Evolutionary conservation across 2,888 invertebrate genomes (phyloP).

Genomic region (Ecliptopera silaceata): DNA sequence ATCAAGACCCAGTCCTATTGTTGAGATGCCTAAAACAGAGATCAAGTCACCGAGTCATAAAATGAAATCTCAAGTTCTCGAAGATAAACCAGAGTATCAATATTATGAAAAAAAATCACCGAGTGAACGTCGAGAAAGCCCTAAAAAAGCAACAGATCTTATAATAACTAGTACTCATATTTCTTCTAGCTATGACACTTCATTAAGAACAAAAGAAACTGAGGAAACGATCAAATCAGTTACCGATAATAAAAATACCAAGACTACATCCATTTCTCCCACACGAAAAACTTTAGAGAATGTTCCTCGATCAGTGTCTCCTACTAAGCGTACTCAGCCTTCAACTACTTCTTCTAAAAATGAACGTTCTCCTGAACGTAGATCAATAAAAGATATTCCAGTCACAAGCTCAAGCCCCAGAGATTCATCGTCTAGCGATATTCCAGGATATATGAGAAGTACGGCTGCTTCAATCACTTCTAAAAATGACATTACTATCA

Average conservation of each 20-base stretch:
- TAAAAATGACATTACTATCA: constrained; percentile 29
- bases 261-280: constrained; percentile 24
- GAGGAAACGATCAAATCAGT: constrained; percentile 19
- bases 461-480: constrained; percentile 35
- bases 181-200: constrained; percentile 30
- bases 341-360: constrained; percentile 25
- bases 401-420: constrained; percentile 24
- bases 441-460: constrained; percentile 32
- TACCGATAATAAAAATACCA: constrained; percentile 16
- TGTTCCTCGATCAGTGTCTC: constrained; percentile 16
- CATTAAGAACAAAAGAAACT: constrained; percentile 20
- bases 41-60: constrained; percentile 6
- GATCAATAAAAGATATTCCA: constrained; percentile 15
- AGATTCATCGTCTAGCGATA: constrained; percentile 24
- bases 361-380: constrained; percentile 25
- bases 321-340: constrained; percentile 22
- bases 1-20: constrained; percentile 16
- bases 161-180: constrained; percentile 34
- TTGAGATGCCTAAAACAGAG: constrained; percentile 31
- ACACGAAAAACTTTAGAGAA: constrained; percentile 18
- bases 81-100: constrained; percentile 14
- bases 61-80: constrained; percentile 1
- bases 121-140: constrained; percentile 17
- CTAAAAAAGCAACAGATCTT: constrained; percentile 29
- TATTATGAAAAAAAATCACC: constrained; percentile 12